These are phyloP conservation scores for Rhynchotus rufescens DNA, from an alignment of 2,797 vertebrate genomes.

Conservation along the genomic window DNA sequence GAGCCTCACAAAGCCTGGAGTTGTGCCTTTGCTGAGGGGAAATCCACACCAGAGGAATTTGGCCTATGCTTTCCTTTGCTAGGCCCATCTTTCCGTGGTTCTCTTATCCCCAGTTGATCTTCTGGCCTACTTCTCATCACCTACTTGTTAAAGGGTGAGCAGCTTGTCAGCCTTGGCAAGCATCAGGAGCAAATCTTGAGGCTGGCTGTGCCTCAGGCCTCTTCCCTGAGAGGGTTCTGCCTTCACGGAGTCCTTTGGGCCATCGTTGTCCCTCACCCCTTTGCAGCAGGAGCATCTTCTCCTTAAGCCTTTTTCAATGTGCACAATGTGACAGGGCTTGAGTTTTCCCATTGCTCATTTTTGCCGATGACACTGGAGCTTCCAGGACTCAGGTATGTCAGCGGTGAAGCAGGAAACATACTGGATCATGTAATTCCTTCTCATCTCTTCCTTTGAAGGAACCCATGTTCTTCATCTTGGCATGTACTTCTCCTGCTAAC, in stretches of 20 bases:
- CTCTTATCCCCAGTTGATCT: conserved; percentile 23
- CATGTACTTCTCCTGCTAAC: neutral
- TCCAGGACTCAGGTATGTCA: neutral
- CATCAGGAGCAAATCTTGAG: neutral
- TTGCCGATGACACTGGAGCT: neutral
- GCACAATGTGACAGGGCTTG: neutral
- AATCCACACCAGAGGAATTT: neutral
- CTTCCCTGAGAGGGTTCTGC: conserved; percentile 7
- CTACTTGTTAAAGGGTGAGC: neutral
- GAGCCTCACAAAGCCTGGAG: conserved; percentile 22
- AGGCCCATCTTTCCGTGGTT: conserved; percentile 38
- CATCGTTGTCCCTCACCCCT: neutral
- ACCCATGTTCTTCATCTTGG: rapidly evolving
- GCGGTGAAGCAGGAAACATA: neutral
- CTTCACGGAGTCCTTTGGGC: neutral
- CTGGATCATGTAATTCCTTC: neutral
- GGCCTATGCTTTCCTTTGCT: conserved; percentile 27
- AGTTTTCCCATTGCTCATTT: neutral
- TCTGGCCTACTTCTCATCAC: conserved; percentile 37
- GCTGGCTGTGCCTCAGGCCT: conserved; percentile 12
- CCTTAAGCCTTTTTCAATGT: neutral
- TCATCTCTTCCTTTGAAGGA: neutral
- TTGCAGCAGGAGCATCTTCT: neutral
- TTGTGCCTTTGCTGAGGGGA: conserved; percentile 38
- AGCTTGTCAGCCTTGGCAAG: conserved; percentile 17